Percentiles rank a stretch among this genome's conserved stretches.
phyloP scores from a whole-genome alignment of 2,113 vertebrate species.

The Vidua chalybeata region DNA sequence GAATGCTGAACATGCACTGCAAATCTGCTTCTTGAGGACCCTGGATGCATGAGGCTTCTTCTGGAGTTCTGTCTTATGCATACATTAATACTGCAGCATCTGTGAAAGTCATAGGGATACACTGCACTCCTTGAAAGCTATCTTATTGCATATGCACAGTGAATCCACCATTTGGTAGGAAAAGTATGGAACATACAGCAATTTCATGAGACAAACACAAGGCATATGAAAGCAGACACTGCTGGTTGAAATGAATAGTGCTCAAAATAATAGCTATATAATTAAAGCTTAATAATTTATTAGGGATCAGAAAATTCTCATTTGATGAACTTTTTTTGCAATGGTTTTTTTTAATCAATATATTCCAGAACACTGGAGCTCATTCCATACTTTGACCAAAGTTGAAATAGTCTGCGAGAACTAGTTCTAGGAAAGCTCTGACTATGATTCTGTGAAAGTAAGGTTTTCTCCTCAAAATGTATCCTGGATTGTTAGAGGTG shows the following conservation, averaged over 20 bases:
- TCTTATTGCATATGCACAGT: not conserved
- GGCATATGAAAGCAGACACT: not conserved
- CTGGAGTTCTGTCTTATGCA: not conserved
- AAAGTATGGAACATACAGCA: not conserved
- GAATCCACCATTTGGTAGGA: not conserved
- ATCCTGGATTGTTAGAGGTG: not conserved
- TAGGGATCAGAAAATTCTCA: not conserved
- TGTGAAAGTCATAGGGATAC: not conserved
- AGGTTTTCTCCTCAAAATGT: not conserved
- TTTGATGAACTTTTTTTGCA: not conserved
- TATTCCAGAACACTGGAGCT: not conserved
- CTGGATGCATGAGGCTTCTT: not conserved
- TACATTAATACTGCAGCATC: not conserved
- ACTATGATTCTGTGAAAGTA: not conserved
- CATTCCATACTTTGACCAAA: not conserved
- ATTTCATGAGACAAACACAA: not conserved
- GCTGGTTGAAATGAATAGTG: not conserved
- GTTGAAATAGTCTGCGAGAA: fast-evolving
- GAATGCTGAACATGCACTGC: not conserved
- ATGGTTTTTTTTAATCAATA: not conserved
- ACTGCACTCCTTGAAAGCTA: not conserved
- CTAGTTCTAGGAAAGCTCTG: not conserved
- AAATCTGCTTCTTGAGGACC: not conserved
- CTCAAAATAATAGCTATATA: not conserved
- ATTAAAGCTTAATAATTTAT: not conserved